Conservation (phyloP, 30 jellyfish, hydroid and myxozoan genomes). For the Mastigias papua region DNA sequence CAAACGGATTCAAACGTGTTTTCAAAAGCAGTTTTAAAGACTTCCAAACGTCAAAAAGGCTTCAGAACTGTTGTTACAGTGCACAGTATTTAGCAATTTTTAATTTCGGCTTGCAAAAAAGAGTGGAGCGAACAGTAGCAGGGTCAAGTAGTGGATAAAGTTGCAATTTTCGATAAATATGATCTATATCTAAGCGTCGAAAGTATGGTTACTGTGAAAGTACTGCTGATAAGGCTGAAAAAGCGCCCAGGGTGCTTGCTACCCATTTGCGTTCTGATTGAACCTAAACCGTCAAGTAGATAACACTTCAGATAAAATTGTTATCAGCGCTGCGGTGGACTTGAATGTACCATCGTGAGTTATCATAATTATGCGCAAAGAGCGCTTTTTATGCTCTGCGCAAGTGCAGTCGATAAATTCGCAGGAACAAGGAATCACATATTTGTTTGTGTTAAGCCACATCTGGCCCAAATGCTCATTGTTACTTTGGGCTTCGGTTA, state of each 20-base stretch:
- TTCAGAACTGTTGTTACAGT: no score
- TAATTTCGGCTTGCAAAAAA: no score
- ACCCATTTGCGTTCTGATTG: constrained; percentile 70
- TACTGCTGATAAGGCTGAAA: constrained; percentile 34
- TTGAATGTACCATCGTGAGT: constrained; percentile 29
- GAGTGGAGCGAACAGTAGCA: neutral
- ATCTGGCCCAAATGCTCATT: constrained; percentile 58
- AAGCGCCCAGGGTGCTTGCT: constrained; percentile 39
- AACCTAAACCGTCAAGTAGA: constrained; percentile 77
- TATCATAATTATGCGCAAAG: constrained; percentile 50
- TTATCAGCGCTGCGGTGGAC: constrained; percentile 74
- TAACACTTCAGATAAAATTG: constrained; percentile 50
- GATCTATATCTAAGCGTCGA: neutral
- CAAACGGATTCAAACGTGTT: no score
- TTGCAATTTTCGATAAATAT: neutral
- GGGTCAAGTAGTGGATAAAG: neutral
- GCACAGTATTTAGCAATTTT: no score
- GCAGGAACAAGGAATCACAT: constrained; percentile 24
- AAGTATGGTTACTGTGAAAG: constrained; percentile 34
- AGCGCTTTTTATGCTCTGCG: constrained; percentile 25
- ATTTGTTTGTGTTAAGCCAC: constrained; percentile 57
- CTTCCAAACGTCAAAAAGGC: no score
- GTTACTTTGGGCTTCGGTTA: constrained; percentile 26
- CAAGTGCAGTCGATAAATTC: constrained; percentile 1
- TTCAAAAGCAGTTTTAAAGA: no score